These are phyloP conservation scores for Hippopotamyrus pictus DNA, from an alignment of 2,797 vertebrate genomes.

Conservation along the genomic window DNA sequence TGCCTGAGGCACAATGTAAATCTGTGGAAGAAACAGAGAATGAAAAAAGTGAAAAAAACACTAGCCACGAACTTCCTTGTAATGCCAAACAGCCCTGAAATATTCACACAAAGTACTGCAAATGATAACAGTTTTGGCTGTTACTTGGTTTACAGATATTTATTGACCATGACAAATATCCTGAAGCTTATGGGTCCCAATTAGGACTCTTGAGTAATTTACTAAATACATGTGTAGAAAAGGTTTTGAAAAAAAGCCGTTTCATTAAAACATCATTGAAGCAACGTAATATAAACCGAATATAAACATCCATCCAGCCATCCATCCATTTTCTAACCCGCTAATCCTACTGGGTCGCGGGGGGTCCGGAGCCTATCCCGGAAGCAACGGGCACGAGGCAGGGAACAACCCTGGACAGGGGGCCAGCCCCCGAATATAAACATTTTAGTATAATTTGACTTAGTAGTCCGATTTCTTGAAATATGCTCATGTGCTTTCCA, in stretches of 20 bases:
- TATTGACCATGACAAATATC: neutral
- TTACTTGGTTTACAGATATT: neutral
- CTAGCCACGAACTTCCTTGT: neutral
- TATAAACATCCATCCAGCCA: no score
- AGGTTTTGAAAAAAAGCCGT: neutral
- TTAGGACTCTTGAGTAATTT: neutral
- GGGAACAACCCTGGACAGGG: no score
- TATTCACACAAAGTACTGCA: neutral
- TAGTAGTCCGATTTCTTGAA: neutral
- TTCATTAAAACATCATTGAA: neutral
- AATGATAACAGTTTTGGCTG: neutral
- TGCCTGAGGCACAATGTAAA: conserved; percentile 86
- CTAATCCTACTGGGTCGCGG: no score
- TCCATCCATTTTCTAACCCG: no score
- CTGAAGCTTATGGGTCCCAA: neutral
- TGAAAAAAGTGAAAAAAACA: neutral
- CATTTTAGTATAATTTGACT: neutral
- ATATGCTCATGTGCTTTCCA: neutral
- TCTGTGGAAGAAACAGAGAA: conserved; percentile 54
- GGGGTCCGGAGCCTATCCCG: no score
- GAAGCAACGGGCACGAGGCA: no score
- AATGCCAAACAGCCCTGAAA: neutral
- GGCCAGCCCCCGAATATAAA: neutral
- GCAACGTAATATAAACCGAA: neutral
- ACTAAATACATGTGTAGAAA: neutral